Evolutionary conservation across 1,140 invertebrate genomes (phyloP).

Genomic region (Atta cephalotes): DNA sequence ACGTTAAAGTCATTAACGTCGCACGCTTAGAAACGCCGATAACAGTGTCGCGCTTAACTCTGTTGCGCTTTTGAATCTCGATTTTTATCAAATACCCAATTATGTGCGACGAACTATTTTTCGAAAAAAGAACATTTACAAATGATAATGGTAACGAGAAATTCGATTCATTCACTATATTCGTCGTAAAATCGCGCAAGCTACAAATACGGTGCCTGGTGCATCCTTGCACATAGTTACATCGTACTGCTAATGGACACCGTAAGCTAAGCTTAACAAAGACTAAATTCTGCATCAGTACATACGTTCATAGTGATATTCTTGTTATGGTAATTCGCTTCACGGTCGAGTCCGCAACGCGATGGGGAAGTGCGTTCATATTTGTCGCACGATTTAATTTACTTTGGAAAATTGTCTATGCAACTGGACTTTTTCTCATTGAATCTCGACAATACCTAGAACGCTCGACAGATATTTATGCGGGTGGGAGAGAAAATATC

Average conservation of each 20-base stretch:
- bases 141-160: constrained; percentile 12
- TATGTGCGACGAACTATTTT: not conserved
- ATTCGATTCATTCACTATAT: not conserved
- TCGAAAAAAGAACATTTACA: constrained; percentile 18
- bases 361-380: constrained; percentile 31
- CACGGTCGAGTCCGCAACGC: not conserved
- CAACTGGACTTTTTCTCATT: constrained; percentile 24
- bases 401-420: constrained; percentile 2
- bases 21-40: constrained; percentile 31
- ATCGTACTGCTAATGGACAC: constrained; percentile 27
- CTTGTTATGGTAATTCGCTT: constrained; percentile 38
- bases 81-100: not conserved
- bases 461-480: constrained; percentile 43
- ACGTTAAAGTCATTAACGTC: constrained; percentile 45
- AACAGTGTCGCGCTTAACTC: constrained; percentile 13
- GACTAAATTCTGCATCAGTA: not conserved
- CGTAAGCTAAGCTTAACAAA: constrained; percentile 36
- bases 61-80: constrained; percentile 15
- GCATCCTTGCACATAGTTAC: not conserved
- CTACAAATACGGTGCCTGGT: not conserved
- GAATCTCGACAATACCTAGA: constrained; percentile 44
- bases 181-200: constrained; percentile 4
- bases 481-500: constrained; percentile 1
- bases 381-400: constrained; percentile 55
- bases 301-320: constrained; percentile 20